Evolutionary conservation across 2,113 vertebrate genomes (phyloP).

Genomic region (Cercopithecus mona): DNA sequence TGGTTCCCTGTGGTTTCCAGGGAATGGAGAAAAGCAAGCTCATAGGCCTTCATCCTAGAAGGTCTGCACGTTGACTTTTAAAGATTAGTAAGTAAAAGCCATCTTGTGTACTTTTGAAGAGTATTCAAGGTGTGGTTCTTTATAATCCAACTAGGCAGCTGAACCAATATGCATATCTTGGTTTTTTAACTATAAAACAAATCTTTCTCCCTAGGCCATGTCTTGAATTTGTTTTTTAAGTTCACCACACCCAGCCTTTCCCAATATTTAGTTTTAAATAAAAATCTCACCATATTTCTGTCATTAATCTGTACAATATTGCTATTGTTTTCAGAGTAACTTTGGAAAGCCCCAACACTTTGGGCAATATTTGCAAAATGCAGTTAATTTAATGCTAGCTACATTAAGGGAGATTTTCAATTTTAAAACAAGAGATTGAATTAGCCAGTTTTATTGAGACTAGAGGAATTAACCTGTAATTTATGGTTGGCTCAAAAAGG

Average conservation of each 20-base stretch:
- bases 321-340: conserved; percentile 46
- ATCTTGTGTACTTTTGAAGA: not conserved
- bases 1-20: not conserved
- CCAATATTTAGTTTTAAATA: conserved; percentile 16
- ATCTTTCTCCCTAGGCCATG: not conserved
- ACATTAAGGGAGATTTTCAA: not conserved
- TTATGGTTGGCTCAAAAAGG: conserved; percentile 31
- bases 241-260: not conserved
- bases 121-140: not conserved
- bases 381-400: conserved; percentile 52
- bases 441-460: conserved; percentile 53
- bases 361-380: conserved; percentile 38
- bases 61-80: not conserved
- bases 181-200: not conserved
- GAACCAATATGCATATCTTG: not conserved
- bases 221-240: conserved; percentile 41
- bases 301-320: conserved; percentile 8
- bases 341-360: conserved; percentile 46
- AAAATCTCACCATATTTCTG: conserved; percentile 35
- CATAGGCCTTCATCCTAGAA: not conserved
- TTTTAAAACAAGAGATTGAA: conserved; percentile 46
- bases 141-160: not conserved
- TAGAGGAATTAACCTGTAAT: conserved; percentile 43
- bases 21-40: not conserved
- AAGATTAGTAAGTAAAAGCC: not conserved